Evolutionary conservation across 2,888 invertebrate species (phyloP).

Genomic region (Drosophila vallismaia): DNA sequence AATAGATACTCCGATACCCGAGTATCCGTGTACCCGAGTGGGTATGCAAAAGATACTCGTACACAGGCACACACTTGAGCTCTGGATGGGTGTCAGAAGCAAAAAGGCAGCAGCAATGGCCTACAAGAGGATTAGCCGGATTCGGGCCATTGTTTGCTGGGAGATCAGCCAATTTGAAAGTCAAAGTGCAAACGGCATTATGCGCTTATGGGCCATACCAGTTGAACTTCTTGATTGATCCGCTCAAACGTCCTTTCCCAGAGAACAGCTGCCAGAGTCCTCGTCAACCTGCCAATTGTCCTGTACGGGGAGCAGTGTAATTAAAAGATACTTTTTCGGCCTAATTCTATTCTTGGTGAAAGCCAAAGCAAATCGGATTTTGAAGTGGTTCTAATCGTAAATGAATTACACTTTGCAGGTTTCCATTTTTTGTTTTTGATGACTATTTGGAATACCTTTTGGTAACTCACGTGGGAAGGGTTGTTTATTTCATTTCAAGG

Average conservation of each 20-base stretch:
- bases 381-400: constrained; percentile 19
- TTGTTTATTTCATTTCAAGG: constrained; percentile 5
- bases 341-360: constrained; percentile 56
- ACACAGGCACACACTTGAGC: constrained; percentile 59
- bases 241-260: constrained; percentile 28
- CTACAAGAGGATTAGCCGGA: constrained; percentile 75
- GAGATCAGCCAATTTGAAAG: constrained; percentile 74
- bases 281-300: constrained; percentile 36
- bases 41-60: constrained; percentile 61
- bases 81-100: constrained; percentile 77
- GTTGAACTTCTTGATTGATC: constrained; percentile 55
- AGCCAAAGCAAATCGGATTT: constrained; percentile 57
- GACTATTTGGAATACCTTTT: not conserved
- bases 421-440: not conserved
- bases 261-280: constrained; percentile 62
- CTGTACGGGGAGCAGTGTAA: constrained; percentile 44
- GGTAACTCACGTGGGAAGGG: too few relatives aligned
- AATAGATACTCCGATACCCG: constrained; percentile 29
- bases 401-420: constrained; percentile 15
- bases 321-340: constrained; percentile 66
- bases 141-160: constrained; percentile 62
- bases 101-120: constrained; percentile 71
- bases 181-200: constrained; percentile 75
- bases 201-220: constrained; percentile 61
- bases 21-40: not conserved